phyloP scores from a whole-genome alignment of 2,888 invertebrate genomes.

The Drosophila lacicola region DNA sequence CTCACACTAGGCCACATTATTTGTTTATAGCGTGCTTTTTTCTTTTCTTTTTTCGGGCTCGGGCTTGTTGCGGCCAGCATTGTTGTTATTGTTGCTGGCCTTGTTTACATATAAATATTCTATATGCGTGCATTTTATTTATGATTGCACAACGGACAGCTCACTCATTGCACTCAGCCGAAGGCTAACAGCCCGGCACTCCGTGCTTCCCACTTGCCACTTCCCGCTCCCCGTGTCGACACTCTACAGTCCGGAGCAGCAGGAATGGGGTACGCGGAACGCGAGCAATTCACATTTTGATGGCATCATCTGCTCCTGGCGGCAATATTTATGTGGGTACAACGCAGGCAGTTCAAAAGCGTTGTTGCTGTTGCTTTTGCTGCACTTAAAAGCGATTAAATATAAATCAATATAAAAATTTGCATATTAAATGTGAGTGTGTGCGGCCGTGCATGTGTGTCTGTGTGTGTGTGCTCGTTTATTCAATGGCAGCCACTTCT shows the following conservation, averaged over 20 bases:
- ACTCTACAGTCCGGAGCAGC: no score
- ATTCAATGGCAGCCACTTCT: slow-evolving; percentile 49
- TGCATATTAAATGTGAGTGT: slow-evolving; percentile 63
- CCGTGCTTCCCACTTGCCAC: not conserved
- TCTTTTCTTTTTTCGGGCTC: slow-evolving; percentile 21
- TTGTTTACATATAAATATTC: slow-evolving; percentile 65
- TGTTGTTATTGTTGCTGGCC: slow-evolving; percentile 26
- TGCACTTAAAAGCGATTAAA: slow-evolving; percentile 79
- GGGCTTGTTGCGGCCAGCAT: slow-evolving; percentile 15
- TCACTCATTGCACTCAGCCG: slow-evolving; percentile 55
- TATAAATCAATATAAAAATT: slow-evolving; percentile 79
- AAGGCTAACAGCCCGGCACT: not conserved
- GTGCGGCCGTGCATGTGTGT: slow-evolving; percentile 6
- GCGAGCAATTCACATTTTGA: slow-evolving; percentile 47
- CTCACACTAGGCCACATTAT: slow-evolving; percentile 31
- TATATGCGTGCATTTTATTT: slow-evolving; percentile 78
- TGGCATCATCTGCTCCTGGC: slow-evolving; percentile 68
- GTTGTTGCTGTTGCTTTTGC: slow-evolving; percentile 17
- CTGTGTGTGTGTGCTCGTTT: slow-evolving; percentile 24
- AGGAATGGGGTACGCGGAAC: slow-evolving; percentile 8
- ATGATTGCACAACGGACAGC: slow-evolving; percentile 71
- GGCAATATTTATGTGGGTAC: slow-evolving; percentile 54
- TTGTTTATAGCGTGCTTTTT: slow-evolving; percentile 47
- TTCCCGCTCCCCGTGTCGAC: not conserved
- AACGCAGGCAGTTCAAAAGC: slow-evolving; percentile 13